A percentile compares a stretch with the other conserved stretches of the same genome.
These are phyloP conservation scores for Tuta absoluta DNA, from an alignment of 2,888 invertebrate species.

Conservation along the genomic window DNA sequence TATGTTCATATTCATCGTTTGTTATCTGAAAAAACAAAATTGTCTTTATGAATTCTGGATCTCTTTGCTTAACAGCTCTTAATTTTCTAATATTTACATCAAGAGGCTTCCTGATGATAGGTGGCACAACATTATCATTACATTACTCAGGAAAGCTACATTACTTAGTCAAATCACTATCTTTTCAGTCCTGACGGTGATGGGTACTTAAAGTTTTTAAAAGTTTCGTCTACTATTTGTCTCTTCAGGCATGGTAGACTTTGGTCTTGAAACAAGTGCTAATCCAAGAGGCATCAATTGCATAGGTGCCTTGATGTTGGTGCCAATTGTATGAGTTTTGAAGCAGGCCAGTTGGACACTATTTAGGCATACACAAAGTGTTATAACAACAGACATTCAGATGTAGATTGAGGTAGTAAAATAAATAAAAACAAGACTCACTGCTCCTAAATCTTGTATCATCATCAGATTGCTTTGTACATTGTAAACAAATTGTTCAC, in stretches of 20 bases:
- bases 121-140: too few relatives aligned
- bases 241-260: too few relatives aligned
- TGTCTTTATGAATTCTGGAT: not conserved
- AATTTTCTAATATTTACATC: too few relatives aligned
- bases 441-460: not conserved
- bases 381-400: too few relatives aligned
- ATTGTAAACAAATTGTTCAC: slow-evolving; percentile 4
- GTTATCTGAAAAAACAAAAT: not conserved
- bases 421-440: not conserved
- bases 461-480: slow-evolving; percentile 11
- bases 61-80: not conserved
- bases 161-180: not conserved
- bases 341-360: not conserved
- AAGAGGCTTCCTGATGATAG: too few relatives aligned
- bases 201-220: too few relatives aligned
- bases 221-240: too few relatives aligned
- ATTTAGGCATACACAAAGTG: not conserved
- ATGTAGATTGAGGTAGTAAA: not conserved
- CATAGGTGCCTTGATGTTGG: too few relatives aligned
- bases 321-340: too few relatives aligned
- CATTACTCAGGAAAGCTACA: too few relatives aligned
- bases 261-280: too few relatives aligned
- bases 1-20: not conserved
- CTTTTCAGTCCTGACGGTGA: not conserved
- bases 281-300: too few relatives aligned